phyloP scores from a whole-genome alignment of 2,113 vertebrate species.

The Oryzias curvinotus region DNA sequence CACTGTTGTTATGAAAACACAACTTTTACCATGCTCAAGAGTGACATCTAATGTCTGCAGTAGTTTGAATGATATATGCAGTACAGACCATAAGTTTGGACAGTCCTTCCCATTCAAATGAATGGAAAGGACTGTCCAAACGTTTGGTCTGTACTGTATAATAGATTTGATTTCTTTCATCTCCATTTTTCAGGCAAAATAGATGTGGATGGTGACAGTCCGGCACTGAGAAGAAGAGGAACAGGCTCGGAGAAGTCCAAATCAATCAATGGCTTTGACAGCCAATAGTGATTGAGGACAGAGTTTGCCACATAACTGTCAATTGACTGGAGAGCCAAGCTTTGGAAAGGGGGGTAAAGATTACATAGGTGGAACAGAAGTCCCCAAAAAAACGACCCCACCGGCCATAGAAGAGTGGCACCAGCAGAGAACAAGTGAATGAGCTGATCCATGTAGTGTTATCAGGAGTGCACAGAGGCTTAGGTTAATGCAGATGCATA shows the following conservation, averaged over 20 bases:
- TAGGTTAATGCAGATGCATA: constrained; percentile 24
- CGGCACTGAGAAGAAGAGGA: constrained; percentile 47
- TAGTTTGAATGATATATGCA: too few relatives aligned
- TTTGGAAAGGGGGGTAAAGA: constrained; percentile 15
- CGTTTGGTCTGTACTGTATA: not conserved
- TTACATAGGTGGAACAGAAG: constrained; percentile 21
- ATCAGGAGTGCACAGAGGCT: constrained; percentile 31
- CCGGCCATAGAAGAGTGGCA: constrained; percentile 20
- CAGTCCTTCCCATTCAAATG: too few relatives aligned
- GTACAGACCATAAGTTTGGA: too few relatives aligned
- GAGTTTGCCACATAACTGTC: constrained; percentile 24
- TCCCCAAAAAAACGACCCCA: constrained; percentile 28
- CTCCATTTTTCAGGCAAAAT: constrained; percentile 50
- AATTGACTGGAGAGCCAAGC: constrained; percentile 23
- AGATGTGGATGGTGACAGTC: constrained; percentile 28
- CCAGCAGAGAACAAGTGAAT: constrained; percentile 14
- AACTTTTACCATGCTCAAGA: too few relatives aligned
- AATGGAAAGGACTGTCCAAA: too few relatives aligned
- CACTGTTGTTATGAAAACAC: constrained; percentile 10
- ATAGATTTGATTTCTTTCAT: too few relatives aligned
- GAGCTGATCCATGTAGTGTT: constrained; percentile 50
- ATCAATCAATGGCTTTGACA: constrained; percentile 66
- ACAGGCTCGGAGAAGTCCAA: constrained; percentile 42
- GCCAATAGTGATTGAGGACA: constrained; percentile 51
- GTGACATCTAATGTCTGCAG: constrained; percentile 32